Conservation (phyloP, 2,113 vertebrate genomes). For the Stegostoma tigrinum region DNA sequence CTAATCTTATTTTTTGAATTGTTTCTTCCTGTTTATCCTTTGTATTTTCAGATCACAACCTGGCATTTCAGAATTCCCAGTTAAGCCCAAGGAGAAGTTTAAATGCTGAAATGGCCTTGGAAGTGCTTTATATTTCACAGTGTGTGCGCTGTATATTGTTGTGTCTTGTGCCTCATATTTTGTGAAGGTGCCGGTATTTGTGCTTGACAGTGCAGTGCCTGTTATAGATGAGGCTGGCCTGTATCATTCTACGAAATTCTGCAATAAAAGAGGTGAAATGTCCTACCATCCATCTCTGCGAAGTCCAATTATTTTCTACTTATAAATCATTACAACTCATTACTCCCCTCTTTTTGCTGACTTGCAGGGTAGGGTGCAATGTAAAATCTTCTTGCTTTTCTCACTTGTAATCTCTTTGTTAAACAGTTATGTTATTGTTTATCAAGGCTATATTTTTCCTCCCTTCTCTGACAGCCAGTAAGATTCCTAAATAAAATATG, state of each 20-base stretch:
- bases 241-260: slow-evolving; percentile 34
- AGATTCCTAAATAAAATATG: slow-evolving; percentile 22
- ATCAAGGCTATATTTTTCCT: neutral
- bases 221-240: slow-evolving; percentile 33
- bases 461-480: slow-evolving; percentile 19
- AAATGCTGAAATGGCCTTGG: slow-evolving; percentile 9
- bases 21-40: neutral
- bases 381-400: slow-evolving; percentile 29
- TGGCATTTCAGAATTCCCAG: neutral
- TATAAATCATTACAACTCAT: slow-evolving; percentile 38
- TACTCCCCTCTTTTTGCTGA: slow-evolving; percentile 35
- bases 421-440: slow-evolving; percentile 21
- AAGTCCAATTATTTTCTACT: slow-evolving; percentile 38
- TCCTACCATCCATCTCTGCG: slow-evolving; percentile 34
- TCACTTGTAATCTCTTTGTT: slow-evolving; percentile 23
- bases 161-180: neutral
- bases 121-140: slow-evolving; percentile 11
- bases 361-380: slow-evolving; percentile 18
- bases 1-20: neutral
- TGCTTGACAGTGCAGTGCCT: slow-evolving; percentile 35
- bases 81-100: slow-evolving; percentile 2
- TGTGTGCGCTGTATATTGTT: neutral
- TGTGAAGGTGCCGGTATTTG: slow-evolving; percentile 8
- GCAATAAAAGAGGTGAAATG: slow-evolving; percentile 38
- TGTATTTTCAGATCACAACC: neutral